Percentiles rank a stretch among this genome's conserved stretches.
phyloP scores from a whole-genome alignment of 2,113 vertebrate species.

The Orycteropus afer region DNA sequence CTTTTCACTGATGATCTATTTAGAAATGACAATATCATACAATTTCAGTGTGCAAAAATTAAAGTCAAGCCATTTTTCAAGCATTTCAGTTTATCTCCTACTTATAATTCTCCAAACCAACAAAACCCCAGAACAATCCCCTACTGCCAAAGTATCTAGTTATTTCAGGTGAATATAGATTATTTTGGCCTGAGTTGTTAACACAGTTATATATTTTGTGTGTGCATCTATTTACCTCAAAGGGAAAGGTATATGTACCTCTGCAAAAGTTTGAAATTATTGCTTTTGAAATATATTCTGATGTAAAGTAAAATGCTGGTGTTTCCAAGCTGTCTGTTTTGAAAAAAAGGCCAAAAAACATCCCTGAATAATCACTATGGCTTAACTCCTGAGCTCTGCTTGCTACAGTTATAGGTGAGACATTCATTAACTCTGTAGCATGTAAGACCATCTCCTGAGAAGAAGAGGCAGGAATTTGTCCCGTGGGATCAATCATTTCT shows the following conservation, averaged over 20 bases:
- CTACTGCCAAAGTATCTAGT: neutral
- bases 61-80: neutral
- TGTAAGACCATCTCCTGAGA: neutral
- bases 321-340: slow-evolving; percentile 13
- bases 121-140: neutral
- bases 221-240: neutral
- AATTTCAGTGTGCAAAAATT: neutral
- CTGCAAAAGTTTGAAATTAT: neutral
- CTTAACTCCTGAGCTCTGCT: neutral
- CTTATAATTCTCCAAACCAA: neutral
- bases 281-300: neutral
- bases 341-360: slow-evolving; percentile 34
- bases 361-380: neutral
- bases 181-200: neutral
- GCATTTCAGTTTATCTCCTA: neutral
- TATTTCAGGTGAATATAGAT: neutral
- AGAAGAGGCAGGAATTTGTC: neutral
- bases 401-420: neutral
- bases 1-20: neutral
- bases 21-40: neutral
- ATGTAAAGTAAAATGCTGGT: neutral
- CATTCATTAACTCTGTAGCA: neutral
- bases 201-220: neutral
- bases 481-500: neutral
- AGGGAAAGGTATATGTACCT: neutral